Base-by-base conservation (phyloP, 2,888 invertebrate genomes). In the Unio pictorum region DNA sequence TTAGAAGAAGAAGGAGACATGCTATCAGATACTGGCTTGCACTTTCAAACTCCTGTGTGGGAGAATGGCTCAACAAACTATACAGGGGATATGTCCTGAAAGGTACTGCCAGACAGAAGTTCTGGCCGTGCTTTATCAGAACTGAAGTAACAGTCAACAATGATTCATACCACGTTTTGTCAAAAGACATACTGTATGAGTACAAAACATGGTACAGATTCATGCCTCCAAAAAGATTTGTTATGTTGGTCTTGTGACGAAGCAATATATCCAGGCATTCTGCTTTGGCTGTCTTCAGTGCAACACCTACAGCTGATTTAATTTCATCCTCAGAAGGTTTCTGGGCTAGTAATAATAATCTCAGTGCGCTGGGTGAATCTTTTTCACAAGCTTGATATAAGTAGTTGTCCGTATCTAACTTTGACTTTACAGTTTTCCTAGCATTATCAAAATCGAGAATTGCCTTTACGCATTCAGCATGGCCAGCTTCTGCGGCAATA, bases 161-260 rank as follows among this genome's bases (percentile, higher is more conserved):
- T 15, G 80, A 80, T 68, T 83, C 81, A 57, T 84, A 83, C 76
- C 85, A 79, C 17, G 75, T 74, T 30, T 74, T 73, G 55, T 83
- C 77, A 61, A 81, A 80, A 7, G 82, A 81, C 26, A 81, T 73
- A 54, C 84, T 84, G 72, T 87, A 87, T 3, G 85, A 81, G 72
- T 80, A 87, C 20, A 87, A 68, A 11, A 87, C 84, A 71, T 88
- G 88, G 69, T 81, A 88, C 7, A 86, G 75, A 69, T 87, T 87
- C 83, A 87, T 84, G 5, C 85, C 84, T 62, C 82, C 79, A 59
- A 86, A 83, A 26, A 84, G 73, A 26, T 73, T 64, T 7, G 75
- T 76, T 5, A 79, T 55, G 26, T 82, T 77, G 11, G 82, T 71
- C 23, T 75, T 75, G n/a, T 78, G 70, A 7, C 81, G 67, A 26